Evolutionary conservation across 2,797 vertebrate genomes (phyloP).

Genomic region (Capromys pilorides): DNA sequence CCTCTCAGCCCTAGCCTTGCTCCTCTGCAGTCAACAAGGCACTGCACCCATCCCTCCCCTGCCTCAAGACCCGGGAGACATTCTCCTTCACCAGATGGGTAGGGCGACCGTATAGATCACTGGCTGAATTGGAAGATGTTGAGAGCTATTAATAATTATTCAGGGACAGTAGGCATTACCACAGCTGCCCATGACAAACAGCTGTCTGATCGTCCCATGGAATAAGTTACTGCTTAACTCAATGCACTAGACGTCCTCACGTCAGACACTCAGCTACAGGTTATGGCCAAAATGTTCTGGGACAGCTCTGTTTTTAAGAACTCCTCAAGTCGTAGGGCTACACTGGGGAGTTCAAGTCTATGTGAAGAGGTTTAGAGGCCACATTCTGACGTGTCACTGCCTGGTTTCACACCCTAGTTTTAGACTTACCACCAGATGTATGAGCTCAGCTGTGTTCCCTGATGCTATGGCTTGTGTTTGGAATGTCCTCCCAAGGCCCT

Average conservation of each 20-base stretch:
- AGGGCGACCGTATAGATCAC: not conserved
- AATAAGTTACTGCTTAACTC: not conserved
- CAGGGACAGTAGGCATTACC: not conserved
- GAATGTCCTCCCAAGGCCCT: not conserved
- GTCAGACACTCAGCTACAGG: not conserved
- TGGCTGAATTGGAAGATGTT: not conserved
- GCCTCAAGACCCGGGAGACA: not conserved
- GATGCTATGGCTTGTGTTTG: not conserved
- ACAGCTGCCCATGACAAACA: not conserved
- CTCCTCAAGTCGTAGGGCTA: not conserved
- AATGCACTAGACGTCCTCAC: not conserved
- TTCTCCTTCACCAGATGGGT: slow-evolving; percentile 24
- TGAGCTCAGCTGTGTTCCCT: not conserved
- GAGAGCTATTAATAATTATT: slow-evolving; percentile 10
- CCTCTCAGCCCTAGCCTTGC: not conserved
- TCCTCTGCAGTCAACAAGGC: not conserved
- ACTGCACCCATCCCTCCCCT: not conserved
- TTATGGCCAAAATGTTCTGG: not conserved
- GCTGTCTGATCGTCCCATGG: not conserved
- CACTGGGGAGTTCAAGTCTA: not conserved
- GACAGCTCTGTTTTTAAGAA: not conserved
- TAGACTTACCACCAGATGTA: not conserved
- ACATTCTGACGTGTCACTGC: not conserved
- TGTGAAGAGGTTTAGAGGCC: not conserved
- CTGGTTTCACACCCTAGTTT: not conserved